phyloP scores from a whole-genome alignment of 2,797 vertebrate genomes.

The Gallinago nigripennis region DNA sequence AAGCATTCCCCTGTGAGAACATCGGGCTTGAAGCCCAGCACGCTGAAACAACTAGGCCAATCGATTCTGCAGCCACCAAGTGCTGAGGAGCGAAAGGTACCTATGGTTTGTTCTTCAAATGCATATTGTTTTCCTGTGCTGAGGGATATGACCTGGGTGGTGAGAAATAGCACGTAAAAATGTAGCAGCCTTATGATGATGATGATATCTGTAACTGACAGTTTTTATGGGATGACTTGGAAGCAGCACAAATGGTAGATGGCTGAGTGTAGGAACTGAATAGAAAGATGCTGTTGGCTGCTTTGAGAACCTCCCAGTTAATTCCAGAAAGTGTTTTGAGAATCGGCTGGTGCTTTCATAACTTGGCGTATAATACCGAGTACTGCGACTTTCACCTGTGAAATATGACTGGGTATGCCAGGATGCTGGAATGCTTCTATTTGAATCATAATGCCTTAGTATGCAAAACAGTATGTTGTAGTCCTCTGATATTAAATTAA shows the following conservation, averaged over 20 bases:
- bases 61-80: constrained; percentile 63
- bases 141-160: background rate
- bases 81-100: constrained; percentile 79
- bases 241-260: background rate
- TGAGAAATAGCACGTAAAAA: background rate
- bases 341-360: background rate
- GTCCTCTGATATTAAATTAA: background rate
- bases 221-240: background rate
- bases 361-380: background rate
- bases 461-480: background rate
- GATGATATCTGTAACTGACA: background rate
- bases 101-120: background rate
- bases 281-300: background rate
- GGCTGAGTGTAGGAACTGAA: background rate
- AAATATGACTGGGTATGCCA: background rate
- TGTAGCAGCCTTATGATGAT: background rate
- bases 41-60: constrained; percentile 93
- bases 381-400: background rate
- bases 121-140: background rate
- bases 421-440: background rate
- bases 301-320: background rate
- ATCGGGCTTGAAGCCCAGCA: constrained; percentile 91
- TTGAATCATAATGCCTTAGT: background rate
- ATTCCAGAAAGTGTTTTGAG: background rate
- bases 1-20: constrained; percentile 78